phyloP scores from a whole-genome alignment of 2,888 invertebrate species.

The Spodoptera littoralis region DNA sequence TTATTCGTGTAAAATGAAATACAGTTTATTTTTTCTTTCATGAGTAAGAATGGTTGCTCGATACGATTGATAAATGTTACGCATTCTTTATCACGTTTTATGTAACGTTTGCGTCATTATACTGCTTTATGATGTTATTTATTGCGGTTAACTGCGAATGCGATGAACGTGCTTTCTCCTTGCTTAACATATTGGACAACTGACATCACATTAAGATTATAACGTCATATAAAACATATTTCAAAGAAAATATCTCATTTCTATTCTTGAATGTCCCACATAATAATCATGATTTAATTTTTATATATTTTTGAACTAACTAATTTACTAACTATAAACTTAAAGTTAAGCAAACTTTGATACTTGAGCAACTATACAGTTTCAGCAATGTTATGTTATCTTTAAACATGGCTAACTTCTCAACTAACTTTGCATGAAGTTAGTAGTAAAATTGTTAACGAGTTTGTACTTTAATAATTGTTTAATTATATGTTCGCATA shows the following conservation, averaged over 20 bases:
- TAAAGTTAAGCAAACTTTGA: slow-evolving; percentile 27
- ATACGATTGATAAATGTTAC: slow-evolving; percentile 16
- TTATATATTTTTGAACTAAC: slow-evolving; percentile 23
- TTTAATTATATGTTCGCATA: background rate
- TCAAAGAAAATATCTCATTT: too few relatives aligned
- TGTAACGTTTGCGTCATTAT: slow-evolving; percentile 36
- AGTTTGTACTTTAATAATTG: background rate
- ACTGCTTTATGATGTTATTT: slow-evolving; percentile 38
- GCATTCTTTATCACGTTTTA: slow-evolving; percentile 36
- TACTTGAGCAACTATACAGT: slow-evolving; percentile 20
- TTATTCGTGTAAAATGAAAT: too few relatives aligned
- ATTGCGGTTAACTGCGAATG: slow-evolving; percentile 33
- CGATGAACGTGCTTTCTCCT: slow-evolving; percentile 19
- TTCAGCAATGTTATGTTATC: slow-evolving; percentile 31
- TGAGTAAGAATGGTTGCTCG: slow-evolving; percentile 2
- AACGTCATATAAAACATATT: too few relatives aligned
- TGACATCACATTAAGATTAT: background rate
- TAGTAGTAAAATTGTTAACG: slow-evolving; percentile 14
- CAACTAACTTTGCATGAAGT: slow-evolving; percentile 18
- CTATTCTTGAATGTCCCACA: background rate
- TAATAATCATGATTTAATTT: slow-evolving; percentile 21
- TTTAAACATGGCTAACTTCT: slow-evolving; percentile 26
- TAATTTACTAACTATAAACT: slow-evolving; percentile 6
- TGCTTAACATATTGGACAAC: background rate
- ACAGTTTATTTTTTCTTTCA: background rate